phyloP scores from a whole-genome alignment of 2,888 invertebrate genomes.

The Chamaedrilus cognettii region DNA sequence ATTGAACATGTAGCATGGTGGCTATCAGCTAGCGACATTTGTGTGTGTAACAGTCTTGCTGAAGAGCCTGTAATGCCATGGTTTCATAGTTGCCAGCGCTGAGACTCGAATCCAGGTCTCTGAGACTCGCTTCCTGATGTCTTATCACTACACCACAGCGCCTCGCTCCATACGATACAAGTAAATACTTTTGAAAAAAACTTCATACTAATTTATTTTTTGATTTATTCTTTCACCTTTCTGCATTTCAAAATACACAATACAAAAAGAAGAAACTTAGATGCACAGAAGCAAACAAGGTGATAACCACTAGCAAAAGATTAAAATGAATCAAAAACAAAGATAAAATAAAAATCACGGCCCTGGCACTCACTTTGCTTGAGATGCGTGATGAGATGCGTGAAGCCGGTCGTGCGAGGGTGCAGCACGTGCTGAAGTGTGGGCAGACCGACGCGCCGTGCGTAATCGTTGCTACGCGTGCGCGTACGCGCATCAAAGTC shows the following conservation, averaged over 20 bases:
- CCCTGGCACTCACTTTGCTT: conserved; percentile 17
- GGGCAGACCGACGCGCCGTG: conserved; percentile 68
- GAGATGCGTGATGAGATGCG: conserved; percentile 63
- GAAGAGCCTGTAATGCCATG: too few relatives aligned
- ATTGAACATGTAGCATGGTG: too few relatives aligned
- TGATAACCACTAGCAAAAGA: background rate
- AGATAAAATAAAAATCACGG: background rate
- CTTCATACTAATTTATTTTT: too few relatives aligned
- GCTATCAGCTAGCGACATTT: too few relatives aligned
- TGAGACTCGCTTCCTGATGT: too few relatives aligned
- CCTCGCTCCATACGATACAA: too few relatives aligned
- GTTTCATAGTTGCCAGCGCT: too few relatives aligned
- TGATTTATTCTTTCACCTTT: too few relatives aligned
- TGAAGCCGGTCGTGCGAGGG: conserved; percentile 80
- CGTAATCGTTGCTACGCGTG: conserved; percentile 72
- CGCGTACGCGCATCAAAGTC: conserved; percentile 75
- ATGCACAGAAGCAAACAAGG: background rate
- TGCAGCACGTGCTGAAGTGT: conserved; percentile 78
- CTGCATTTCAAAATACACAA: too few relatives aligned
- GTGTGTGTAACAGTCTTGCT: too few relatives aligned
- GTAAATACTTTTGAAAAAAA: background rate
- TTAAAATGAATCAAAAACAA: background rate
- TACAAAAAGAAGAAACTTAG: background rate
- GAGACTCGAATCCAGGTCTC: too few relatives aligned
- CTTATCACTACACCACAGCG: background rate